A percentile compares a stretch with the other conserved stretches of the same genome.
Conservation (phyloP, 2,113 vertebrate species). For the Sciurus niger region DNA sequence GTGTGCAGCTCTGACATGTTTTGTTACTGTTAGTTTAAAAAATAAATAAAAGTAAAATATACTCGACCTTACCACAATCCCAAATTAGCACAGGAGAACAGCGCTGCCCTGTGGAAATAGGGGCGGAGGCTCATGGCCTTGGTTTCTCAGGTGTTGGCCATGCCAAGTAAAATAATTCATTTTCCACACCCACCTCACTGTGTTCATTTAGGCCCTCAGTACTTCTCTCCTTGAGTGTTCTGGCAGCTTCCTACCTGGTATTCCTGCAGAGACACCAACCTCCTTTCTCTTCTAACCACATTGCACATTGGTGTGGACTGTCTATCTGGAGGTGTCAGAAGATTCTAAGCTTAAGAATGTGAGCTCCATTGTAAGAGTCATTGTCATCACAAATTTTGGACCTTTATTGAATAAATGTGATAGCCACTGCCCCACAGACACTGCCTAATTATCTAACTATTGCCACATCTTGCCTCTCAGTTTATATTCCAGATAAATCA, state of each 20-base stretch:
- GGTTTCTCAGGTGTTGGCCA: neutral
- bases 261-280: neutral
- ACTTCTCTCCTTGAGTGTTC: neutral
- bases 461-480: neutral
- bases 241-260: neutral
- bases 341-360: neutral
- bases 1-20: slow-evolving; percentile 66
- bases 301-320: neutral
- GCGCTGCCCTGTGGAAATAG: slow-evolving; percentile 21
- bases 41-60: slow-evolving; percentile 64
- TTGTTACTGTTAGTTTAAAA: slow-evolving; percentile 60
- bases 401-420: neutral
- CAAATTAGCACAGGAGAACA: slow-evolving; percentile 61
- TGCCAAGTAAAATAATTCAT: slow-evolving; percentile 60
- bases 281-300: neutral
- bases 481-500: neutral
- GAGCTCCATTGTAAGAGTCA: neutral
- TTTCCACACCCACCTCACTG: slow-evolving; percentile 34
- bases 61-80: slow-evolving; percentile 51
- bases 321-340: neutral
- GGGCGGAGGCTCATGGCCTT: neutral
- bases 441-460: neutral
- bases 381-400: neutral
- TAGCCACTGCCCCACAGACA: neutral
- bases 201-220: neutral